A percentile compares a stretch with the other conserved stretches of the same genome.
phyloP scores from a whole-genome alignment of 2,113 vertebrate species.

The Leiothrix lutea region DNA sequence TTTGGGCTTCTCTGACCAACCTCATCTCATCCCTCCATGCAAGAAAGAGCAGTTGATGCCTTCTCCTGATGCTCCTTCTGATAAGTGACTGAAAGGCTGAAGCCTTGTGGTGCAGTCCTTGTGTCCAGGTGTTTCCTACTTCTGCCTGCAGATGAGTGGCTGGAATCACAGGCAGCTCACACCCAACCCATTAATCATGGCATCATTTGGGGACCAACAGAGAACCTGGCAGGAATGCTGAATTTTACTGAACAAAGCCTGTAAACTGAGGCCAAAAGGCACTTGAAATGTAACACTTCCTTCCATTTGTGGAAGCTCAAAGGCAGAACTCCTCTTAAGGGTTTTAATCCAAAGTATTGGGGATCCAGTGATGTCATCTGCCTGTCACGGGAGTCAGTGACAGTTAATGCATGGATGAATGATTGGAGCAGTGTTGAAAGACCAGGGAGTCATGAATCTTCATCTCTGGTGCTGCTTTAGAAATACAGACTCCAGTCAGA shows the following conservation, averaged over 20 bases:
- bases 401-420: background rate
- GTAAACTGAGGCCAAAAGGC: background rate
- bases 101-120: background rate
- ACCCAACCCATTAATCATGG: background rate
- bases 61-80: background rate
- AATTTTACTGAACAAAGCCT: background rate
- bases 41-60: background rate
- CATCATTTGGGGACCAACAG: background rate
- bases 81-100: background rate
- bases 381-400: background rate
- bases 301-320: background rate
- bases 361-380: background rate
- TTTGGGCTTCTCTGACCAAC: background rate
- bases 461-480: background rate
- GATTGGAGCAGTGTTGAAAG: background rate
- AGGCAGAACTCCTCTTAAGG: background rate
- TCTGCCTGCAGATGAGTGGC: background rate
- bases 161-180: background rate
- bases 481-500: background rate
- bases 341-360: background rate
- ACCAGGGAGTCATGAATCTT: background rate
- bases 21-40: background rate
- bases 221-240: background rate
- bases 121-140: background rate
- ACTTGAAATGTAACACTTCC: background rate